Evolutionary conservation across 2,797 vertebrate species (phyloP), one percentile per base, ranked within the genome.

Genomic region (Parotocinclus haroldoi): DNA sequence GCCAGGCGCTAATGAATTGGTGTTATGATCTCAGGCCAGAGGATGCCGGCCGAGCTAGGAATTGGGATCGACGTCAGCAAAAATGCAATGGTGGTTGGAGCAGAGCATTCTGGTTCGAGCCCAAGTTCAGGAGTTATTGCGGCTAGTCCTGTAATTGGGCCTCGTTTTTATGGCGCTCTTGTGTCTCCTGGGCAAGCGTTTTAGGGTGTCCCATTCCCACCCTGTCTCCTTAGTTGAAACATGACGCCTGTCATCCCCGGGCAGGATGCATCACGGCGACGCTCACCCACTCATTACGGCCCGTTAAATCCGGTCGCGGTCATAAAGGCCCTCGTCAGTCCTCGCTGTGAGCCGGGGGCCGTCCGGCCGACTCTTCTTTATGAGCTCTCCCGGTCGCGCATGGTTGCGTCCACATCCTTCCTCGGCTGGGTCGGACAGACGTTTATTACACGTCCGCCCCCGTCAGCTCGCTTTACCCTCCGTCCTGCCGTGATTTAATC

Each of bases 221-320:
- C 59, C 59, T 55, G 59, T 64, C 58, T 50, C 58, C 81, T 81
- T 64, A 54, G 58, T 84, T 87, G 85, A 91, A 87, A 89, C 84
- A 89, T 85, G 79, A 84, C 84, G 50, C 78, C 84, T 82, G 80
- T 83, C 76, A 81, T 61, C 78, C 75, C 75, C 70, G 63, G 75
- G 82, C 82, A 81, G 62, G 82, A 89, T 89, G 74, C 74, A 64
- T 76, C 76, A 76, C 56, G 76, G 82, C 88, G 90, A 90, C 85
- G 81, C 83, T 92, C 92, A 87, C 89, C 83, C 83, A 83, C 77
- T 88, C 87, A 89, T 92, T 93, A 92, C 84, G 89, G 85, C 84
- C 89, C 88, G 89, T 93, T 92, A 93, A 93, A 92, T 91, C 90
- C 86, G 84, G 87, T 83, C 89, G 90, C 88, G 90, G 86, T 90